A percentile compares a stretch with the other conserved stretches of the same genome.
Evolutionary conservation across 92 coral and sea anemone genomes (phyloP).

Genomic region (Diadumene lineata): DNA sequence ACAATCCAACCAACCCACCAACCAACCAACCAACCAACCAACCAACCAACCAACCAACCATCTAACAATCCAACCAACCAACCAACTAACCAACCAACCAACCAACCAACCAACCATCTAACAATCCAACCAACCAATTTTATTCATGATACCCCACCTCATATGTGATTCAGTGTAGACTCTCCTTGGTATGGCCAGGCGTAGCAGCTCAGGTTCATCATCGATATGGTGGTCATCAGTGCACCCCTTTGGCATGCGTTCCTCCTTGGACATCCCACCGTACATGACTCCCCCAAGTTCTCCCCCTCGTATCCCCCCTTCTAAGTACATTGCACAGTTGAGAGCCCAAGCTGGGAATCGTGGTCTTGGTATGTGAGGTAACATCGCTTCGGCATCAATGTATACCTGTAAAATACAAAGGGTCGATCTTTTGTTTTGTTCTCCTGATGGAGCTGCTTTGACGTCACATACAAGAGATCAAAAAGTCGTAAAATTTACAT

Average conservation of each 20-base stretch:
- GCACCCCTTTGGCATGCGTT: conserved; percentile 13
- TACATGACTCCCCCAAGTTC: conserved; percentile 75
- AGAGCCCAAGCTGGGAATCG: conserved; percentile 72
- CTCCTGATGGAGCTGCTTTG: too few species aligned
- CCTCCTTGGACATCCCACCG: conserved; percentile 19
- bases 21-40: too few species aligned
- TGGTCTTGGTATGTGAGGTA: conserved; percentile 65
- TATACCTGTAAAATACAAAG: conserved; percentile 28
- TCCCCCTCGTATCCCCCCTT: conserved; percentile 74
- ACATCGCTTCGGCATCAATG: conserved; percentile 74
- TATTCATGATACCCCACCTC: conserved; percentile 30
- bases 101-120: neutral
- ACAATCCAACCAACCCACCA: too few species aligned
- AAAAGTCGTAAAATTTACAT: too few species aligned
- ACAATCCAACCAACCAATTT: neutral
- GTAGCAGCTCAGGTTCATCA: conserved; percentile 50
- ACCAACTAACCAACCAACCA: too few species aligned
- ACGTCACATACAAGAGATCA: too few species aligned
- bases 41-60: too few species aligned
- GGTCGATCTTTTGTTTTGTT: too few species aligned
- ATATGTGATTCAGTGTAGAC: conserved; percentile 71
- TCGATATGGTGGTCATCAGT: conserved; percentile 28
- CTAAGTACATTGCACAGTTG: conserved; percentile 58
- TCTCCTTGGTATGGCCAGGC: conserved; percentile 73
- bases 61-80: too few species aligned